Evolutionary conservation across 1,140 invertebrate species (phyloP).

Genomic region (Zaprionus capensis): DNA sequence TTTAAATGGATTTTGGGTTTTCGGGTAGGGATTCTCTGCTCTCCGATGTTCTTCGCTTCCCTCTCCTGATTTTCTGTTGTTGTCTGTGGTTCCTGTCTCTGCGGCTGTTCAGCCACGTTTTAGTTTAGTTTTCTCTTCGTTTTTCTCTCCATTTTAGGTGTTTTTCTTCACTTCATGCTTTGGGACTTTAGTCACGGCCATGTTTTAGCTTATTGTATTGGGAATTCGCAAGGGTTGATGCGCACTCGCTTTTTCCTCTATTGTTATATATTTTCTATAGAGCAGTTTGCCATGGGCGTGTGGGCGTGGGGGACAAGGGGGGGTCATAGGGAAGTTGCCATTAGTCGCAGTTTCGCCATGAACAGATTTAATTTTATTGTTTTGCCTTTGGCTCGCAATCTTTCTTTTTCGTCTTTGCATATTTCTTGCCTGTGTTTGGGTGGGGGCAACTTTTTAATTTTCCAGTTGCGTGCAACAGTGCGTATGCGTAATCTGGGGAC

Average conservation of each 20-base stretch:
- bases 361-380: conserved; percentile 83
- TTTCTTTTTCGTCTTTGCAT: conserved; percentile 54
- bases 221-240: conserved; percentile 63
- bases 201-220: conserved; percentile 72
- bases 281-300: conserved; percentile 15
- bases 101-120: conserved; percentile 63
- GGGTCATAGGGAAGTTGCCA: conserved; percentile 56
- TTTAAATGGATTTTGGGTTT: conserved; percentile 80
- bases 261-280: conserved; percentile 74
- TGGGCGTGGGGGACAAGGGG: conserved; percentile 16
- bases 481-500: conserved; percentile 74
- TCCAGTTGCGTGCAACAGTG: conserved; percentile 72
- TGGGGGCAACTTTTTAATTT: conserved; percentile 57
- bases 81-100: conserved; percentile 37
- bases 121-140: conserved; percentile 53
- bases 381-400: conserved; percentile 69
- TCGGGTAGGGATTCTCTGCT: not conserved
- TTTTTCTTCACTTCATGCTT: conserved; percentile 65
- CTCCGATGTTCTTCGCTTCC: not conserved
- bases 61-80: conserved; percentile 3
- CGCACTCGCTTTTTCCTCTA: conserved; percentile 32
- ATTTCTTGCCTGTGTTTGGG: conserved; percentile 14
- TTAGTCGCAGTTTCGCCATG: conserved; percentile 52
- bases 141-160: conserved; percentile 67
- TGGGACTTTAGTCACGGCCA: conserved; percentile 47